Percentiles rank a stretch among this genome's conserved stretches.
These are phyloP conservation scores for Altica lythri DNA, from an alignment of 2,888 invertebrate species.

Conservation along the genomic window DNA sequence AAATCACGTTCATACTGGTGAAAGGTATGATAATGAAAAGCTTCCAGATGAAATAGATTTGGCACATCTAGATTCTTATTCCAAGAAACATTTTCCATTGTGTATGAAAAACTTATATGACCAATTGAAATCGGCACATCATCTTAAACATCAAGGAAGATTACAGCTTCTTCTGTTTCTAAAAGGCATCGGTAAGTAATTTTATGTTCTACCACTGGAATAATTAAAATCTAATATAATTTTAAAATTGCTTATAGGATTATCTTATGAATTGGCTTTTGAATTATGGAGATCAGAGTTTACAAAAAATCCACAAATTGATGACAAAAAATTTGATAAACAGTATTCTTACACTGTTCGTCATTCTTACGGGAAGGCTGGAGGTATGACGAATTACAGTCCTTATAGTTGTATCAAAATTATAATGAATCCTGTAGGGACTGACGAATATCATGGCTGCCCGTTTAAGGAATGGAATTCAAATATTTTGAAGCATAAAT, in stretches of 20 bases:
- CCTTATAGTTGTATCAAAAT: constrained; percentile 93
- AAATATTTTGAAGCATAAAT: constrained; percentile 70
- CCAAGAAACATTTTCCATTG: constrained; percentile 87
- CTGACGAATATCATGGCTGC: constrained; percentile 91
- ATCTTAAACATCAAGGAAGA: constrained; percentile 85
- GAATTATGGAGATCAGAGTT: constrained; percentile 93
- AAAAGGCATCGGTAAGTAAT: constrained; percentile 67
- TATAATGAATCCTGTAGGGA: constrained; percentile 74
- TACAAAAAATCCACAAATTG: constrained; percentile 72
- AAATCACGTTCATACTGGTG: constrained; percentile 83
- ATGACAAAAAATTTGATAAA: constrained; percentile 89
- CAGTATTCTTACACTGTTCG: constrained; percentile 88
- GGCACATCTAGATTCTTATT: constrained; percentile 69
- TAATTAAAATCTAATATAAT: no score
- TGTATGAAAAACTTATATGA: constrained; percentile 95
- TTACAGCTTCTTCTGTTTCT: constrained; percentile 92
- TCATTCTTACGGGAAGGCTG: constrained; percentile 95
- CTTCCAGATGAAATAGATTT: constrained; percentile 46
- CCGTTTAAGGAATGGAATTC: constrained; percentile 86
- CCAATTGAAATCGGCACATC: constrained; percentile 77
- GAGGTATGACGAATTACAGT: constrained; percentile 84
- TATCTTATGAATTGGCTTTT: constrained; percentile 87
- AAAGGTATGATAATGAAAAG: constrained; percentile 69
- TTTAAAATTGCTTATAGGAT: no score
- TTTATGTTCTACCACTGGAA: no score